phyloP scores from a whole-genome alignment of 2,113 vertebrate species.

The Onychorhynchus coronatus region DNA sequence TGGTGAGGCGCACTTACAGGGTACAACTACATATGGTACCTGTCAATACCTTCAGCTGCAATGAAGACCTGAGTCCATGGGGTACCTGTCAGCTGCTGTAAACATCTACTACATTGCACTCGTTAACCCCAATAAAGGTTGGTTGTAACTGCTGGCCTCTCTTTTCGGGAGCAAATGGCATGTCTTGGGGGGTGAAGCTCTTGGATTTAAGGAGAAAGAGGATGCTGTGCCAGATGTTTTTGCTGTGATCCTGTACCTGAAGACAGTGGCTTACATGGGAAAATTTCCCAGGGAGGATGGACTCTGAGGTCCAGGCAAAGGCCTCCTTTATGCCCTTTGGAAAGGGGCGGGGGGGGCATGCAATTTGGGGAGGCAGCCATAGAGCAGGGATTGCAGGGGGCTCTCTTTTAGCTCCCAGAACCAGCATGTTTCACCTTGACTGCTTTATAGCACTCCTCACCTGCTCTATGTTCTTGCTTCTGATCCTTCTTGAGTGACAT shows the following conservation, averaged over 20 bases:
- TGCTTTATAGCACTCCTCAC: neutral
- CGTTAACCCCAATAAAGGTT: neutral
- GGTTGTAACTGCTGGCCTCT: neutral
- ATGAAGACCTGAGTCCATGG: neutral
- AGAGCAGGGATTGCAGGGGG: neutral
- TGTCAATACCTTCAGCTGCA: neutral
- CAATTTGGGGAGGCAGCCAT: neutral
- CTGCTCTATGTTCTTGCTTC: neutral
- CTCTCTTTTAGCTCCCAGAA: neutral
- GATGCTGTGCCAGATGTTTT: neutral
- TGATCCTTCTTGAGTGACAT: neutral
- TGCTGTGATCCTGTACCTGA: neutral
- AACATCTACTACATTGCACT: neutral
- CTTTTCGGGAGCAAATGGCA: neutral
- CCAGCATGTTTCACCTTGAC: neutral
- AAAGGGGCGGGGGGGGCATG: accelerated
- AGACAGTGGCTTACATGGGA: neutral
- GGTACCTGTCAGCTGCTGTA: neutral
- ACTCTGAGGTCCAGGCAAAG: neutral
- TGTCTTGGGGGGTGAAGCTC: neutral
- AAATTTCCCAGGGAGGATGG: neutral
- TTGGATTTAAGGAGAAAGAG: neutral
- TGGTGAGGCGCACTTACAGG: neutral
- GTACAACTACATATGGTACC: neutral
- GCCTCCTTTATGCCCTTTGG: neutral